Base-by-base conservation (phyloP, 92 coral and sea anemone species). In the Epizoanthus scotinus region DNA sequence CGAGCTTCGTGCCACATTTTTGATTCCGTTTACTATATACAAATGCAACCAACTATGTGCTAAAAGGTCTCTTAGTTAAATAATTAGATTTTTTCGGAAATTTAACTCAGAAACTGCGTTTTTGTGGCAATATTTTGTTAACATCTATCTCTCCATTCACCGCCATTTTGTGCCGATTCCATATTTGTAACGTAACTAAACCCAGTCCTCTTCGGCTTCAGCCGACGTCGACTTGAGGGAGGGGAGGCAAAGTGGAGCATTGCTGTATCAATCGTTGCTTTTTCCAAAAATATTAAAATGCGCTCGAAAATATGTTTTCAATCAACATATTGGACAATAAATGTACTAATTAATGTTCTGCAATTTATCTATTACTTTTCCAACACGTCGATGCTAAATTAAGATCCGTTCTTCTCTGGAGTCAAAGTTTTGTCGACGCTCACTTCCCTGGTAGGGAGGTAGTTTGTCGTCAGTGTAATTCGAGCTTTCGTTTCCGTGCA, bases 1-100 rank as follows among this genome's bases (percentile, higher is more conserved):
- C 99, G 92, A 20, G 99, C 99, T 64, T 95, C 99, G 89, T 95
- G 99, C 99, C 99, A 95, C 99, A 95, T 95, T 12, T 82, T 94
- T 52, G 71, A 49, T 55, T 6, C 7, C 29, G 40, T 57, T 10
- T 4, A 29, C 31, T 21, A 64, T 7, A 64, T 7, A 64, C 42
- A 28, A 29, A 10, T 20, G 5, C 10, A 64, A 64, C 47, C 10
- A 64, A 64, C 8, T 2, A 42, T 8, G 47, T 40, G 15, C 20
- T n/a, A 53, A 34, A 42, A 14, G n/a, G 78, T 24, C 26, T 26
- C 62, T 57, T 59, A 21, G n/a, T 38, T 8, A 5, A 20, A 12
- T 38, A 4, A 36, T 58, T 59, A 58, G 24, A 75, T 34, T 2
- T 59, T 64, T 29, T 27, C 44, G 68, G 15, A 63, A 63, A 29